Percentiles rank a stretch among this genome's conserved stretches.
Conservation (phyloP, 1,140 invertebrate species). For the Leguminivora glycinivorella region DNA sequence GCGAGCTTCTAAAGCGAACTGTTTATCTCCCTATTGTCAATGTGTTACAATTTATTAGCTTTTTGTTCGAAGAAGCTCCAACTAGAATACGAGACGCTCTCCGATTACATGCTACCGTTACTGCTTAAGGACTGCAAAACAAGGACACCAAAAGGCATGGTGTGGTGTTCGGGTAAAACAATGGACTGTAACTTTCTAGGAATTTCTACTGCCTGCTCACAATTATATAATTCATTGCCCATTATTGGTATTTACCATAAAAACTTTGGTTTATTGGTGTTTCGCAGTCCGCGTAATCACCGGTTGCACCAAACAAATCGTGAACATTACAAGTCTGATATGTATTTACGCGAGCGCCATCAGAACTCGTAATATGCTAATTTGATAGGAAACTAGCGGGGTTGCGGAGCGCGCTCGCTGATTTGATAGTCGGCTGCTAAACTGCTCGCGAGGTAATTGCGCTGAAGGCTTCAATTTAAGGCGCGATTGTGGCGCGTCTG, state of each 20-base stretch:
- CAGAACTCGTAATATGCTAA: slow-evolving; percentile 40
- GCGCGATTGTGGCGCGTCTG: slow-evolving; percentile 59
- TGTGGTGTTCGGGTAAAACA: neutral
- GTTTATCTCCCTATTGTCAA: slow-evolving; percentile 23
- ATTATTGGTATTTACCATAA: neutral
- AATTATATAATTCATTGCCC: slow-evolving; percentile 1
- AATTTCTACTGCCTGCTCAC: neutral
- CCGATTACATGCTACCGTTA: slow-evolving; percentile 12
- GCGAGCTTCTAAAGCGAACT: neutral
- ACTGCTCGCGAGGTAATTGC: slow-evolving; percentile 58
- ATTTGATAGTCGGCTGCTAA: slow-evolving; percentile 58
- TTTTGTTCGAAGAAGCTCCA: slow-evolving; percentile 22
- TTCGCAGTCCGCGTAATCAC: neutral
- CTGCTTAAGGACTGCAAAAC: slow-evolving; percentile 17
- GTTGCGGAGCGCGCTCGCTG: slow-evolving; percentile 42
- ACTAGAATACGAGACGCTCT: slow-evolving; percentile 7
- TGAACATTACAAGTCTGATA: slow-evolving; percentile 31
- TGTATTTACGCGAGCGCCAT: slow-evolving; percentile 34
- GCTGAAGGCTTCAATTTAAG: slow-evolving; percentile 71
- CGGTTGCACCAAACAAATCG: slow-evolving; percentile 25
- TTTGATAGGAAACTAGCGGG: slow-evolving; percentile 41
- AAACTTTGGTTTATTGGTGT: neutral
- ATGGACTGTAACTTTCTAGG: neutral
- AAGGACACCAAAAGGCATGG: neutral
- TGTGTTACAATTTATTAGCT: slow-evolving; percentile 18